Conservation (phyloP, 2,888 invertebrate species). For the Brachyptera risi region DNA sequence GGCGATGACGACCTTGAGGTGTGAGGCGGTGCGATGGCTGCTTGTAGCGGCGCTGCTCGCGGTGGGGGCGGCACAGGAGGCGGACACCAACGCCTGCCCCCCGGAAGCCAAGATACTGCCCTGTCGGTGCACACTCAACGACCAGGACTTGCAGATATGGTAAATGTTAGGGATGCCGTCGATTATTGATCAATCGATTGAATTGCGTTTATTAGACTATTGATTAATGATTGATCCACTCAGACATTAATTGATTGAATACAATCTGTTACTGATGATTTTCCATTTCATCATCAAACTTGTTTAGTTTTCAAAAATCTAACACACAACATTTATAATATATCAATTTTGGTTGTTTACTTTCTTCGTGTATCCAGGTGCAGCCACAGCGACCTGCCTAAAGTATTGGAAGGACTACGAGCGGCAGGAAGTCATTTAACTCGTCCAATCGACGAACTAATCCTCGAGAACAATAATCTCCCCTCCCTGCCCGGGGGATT, state of each 20-base stretch:
- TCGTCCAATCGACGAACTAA: slow-evolving; percentile 76
- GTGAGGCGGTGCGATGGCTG: slow-evolving; percentile 22
- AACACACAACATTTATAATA: neutral
- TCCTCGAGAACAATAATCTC: slow-evolving; percentile 81
- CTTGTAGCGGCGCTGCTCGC: slow-evolving; percentile 36
- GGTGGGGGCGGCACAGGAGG: slow-evolving; percentile 26
- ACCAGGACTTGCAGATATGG: slow-evolving; percentile 83
- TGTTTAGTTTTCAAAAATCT: neutral
- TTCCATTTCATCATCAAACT: no score
- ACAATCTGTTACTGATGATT: no score
- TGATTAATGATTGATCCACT: no score
- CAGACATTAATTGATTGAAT: no score
- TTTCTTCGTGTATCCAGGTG: slow-evolving; percentile 65
- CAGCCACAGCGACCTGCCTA: slow-evolving; percentile 82
- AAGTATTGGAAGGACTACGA: slow-evolving; percentile 69
- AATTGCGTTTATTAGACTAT: no score
- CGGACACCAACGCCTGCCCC: slow-evolving; percentile 49
- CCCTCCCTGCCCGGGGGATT: slow-evolving; percentile 68
- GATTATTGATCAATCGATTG: no score
- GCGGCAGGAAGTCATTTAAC: slow-evolving; percentile 62
- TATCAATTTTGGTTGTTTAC: slow-evolving; percentile 16
- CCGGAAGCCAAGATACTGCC: slow-evolving; percentile 72
- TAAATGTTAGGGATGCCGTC: no score
- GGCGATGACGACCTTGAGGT: slow-evolving; percentile 22
- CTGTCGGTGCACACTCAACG: slow-evolving; percentile 73